Evolutionary conservation across 2,888 invertebrate species (phyloP), one percentile per base, ranked within the genome.

Genomic region (Parnassius orleans): DNA sequence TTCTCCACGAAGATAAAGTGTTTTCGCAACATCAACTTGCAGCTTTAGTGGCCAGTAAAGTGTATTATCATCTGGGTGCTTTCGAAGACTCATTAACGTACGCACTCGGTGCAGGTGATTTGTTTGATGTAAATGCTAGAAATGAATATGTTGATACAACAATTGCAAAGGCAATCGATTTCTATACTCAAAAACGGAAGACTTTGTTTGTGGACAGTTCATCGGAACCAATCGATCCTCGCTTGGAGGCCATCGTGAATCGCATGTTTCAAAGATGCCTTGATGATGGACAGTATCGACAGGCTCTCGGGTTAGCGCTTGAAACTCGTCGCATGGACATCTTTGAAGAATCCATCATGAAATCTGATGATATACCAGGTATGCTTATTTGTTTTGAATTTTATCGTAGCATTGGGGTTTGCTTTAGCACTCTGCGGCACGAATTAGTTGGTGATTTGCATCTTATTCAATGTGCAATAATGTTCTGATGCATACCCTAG

Each of bases 281-380:
- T 70, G 97, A 97, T 68, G 98, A 99, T 83, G 96, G 96, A 44
- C 98, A 99, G 78, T 98, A 95, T 82, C 95, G 98, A 53, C 99
- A 99, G 84, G 99, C 99, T 7, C 92, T 99, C 51, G 99, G 99
- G 0, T 93, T 99, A 75, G 98, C 99, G 3, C 90, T 99, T 57
- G 99, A 99, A 86, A 99, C 99, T 0, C 94, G 98, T 54, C 94
- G 99, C 61, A 98, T 99, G 96, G 99, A 99, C 81, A 96, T 99
- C 72, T 98, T 99, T 77, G 96, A 98, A 79, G 93, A 95, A 66
- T 95, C 99, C 2, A 98, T 99, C 67, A 95, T 96, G 91, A 95
- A 96, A 80, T 96, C 98, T 46, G 98, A 98, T 87, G 98, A 98
- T 88, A 93, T 97, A 9, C 91, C 95, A 69, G 96, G 90, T 91